These are phyloP conservation scores for Galendromus occidentalis DNA, from an alignment of 1,140 invertebrate species.

Conservation along the genomic window DNA sequence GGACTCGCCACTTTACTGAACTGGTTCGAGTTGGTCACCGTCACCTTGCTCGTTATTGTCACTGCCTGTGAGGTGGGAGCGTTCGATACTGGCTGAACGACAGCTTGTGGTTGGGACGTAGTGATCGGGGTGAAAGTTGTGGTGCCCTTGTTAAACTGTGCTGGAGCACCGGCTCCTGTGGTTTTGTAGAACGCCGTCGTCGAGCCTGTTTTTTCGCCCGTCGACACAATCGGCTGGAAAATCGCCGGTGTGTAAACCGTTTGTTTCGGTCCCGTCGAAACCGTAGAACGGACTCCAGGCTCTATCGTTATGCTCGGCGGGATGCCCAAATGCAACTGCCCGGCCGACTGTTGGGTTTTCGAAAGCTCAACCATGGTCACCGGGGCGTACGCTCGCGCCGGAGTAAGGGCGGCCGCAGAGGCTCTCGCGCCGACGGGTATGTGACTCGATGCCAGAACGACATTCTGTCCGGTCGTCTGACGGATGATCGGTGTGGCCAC, in stretches of 20 bases:
- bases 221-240: not conserved
- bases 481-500: slow-evolving; percentile 33
- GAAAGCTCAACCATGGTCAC: slow-evolving; percentile 1
- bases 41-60: not conserved
- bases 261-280: not conserved
- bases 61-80: not conserved
- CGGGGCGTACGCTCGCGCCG: not conserved
- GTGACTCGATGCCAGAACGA: not conserved
- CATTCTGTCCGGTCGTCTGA: slow-evolving; percentile 18
- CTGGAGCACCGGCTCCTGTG: not conserved
- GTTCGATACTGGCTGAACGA: not conserved
- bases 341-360: not conserved
- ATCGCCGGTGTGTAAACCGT: slow-evolving; percentile 1
- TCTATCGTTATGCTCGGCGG: slow-evolving; percentile 3
- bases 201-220: not conserved
- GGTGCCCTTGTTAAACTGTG: not conserved
- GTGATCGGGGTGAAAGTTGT: slow-evolving; percentile 4
- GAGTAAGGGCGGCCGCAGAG: not conserved
- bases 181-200: slow-evolving; percentile 4
- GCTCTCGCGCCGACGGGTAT: not conserved
- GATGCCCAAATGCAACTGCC: not conserved
- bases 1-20: slow-evolving; percentile 2
- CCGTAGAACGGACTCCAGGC: not conserved
- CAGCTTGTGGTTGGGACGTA: slow-evolving; percentile 1
- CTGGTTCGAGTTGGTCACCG: not conserved